Base-by-base conservation (phyloP, 1,140 invertebrate species). In the Subanguina moxae region DNA sequence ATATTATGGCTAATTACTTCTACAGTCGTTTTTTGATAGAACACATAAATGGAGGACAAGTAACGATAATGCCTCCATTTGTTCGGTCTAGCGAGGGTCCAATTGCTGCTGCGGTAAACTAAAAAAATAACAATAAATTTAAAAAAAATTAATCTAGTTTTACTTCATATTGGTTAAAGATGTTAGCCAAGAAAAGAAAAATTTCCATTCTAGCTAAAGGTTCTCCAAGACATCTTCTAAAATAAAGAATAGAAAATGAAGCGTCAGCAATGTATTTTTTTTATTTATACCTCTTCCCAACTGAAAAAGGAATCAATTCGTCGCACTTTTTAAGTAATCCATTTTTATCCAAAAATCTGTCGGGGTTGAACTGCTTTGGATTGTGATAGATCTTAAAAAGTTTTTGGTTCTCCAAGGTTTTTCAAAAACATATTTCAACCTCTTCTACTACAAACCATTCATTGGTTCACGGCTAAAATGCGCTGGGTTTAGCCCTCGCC, bases 191-290 rank as follows among this genome's bases (percentile, higher is more conserved):
- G 85, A 93, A 92, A 42, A 92, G 86, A 83, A 92, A 93, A 56
- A 93, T 84, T 82, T 94, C 91, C 89, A 91, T 91, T 21, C 89
- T 85, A 0, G 92, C 91, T 59, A 94, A 83, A 0, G 90, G 87
- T 76, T 94, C 90, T 7, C 92, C 92, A 8, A 94, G 84, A 78
- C 92, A 94, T 67, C 68, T 65, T 67, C 66, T 65, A 57, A 42
- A 64, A 64, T n/a, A 45, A 88, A 91, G 91, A 52, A 52, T 52
- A 52, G 3, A 3, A 25, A 21, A 52, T 52, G 43, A 45, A 45
- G 43, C 43, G 3, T 25, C 17, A 52, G 8, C 3, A 3, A 52
- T 52, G 48, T 5, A 52, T 8, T 52, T 13, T 8, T 15, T 5
- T 17, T 21, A 56, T 17, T 13, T 21, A n/a, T 23, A 52, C 64